Conservation (phyloP, 2,113 vertebrate species). For the Nannospalax galili region DNA sequence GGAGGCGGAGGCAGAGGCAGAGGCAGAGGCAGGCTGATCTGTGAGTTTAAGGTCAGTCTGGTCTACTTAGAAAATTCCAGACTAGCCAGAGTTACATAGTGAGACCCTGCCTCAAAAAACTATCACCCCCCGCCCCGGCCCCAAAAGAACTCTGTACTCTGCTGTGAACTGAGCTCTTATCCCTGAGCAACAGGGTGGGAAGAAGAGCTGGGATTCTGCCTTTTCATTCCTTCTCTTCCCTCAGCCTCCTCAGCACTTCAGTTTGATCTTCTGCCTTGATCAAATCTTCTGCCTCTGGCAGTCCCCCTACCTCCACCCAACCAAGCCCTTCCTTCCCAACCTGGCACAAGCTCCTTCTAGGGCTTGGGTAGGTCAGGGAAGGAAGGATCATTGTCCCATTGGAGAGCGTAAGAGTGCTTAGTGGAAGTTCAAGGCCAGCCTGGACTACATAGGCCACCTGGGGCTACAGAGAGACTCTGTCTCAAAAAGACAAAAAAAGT, state of each 20-base stretch:
- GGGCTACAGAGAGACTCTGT: too few relatives aligned
- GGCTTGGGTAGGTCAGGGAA: not conserved
- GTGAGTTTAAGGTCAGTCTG: too few relatives aligned
- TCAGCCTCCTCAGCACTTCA: not conserved
- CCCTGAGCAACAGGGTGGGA: not conserved
- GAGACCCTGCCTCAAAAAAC: too few relatives aligned
- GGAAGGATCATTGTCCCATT: not conserved
- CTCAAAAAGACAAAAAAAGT: too few relatives aligned
- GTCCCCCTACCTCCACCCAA: too few relatives aligned
- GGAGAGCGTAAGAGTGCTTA: not conserved
- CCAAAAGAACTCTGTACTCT: not conserved
- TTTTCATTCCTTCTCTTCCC: not conserved
- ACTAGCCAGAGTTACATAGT: too few relatives aligned
- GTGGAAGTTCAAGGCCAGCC: too few relatives aligned
- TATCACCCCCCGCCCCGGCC: not conserved
- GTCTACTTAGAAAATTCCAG: too few relatives aligned
- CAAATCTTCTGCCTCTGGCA: not conserved
- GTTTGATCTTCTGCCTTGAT: too few relatives aligned
- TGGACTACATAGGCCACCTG: too few relatives aligned
- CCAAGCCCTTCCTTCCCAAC: fast-evolving
- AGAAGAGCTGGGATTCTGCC: not conserved
- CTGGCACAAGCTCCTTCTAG: not conserved
- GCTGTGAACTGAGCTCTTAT: not conserved
- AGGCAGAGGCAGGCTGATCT: too few relatives aligned
- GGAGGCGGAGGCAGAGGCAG: too few relatives aligned